Percentiles rank a stretch among this genome's conserved stretches.
Evolutionary conservation across 1,140 invertebrate species (phyloP).

Genomic region (Asbolus verrucosus): DNA sequence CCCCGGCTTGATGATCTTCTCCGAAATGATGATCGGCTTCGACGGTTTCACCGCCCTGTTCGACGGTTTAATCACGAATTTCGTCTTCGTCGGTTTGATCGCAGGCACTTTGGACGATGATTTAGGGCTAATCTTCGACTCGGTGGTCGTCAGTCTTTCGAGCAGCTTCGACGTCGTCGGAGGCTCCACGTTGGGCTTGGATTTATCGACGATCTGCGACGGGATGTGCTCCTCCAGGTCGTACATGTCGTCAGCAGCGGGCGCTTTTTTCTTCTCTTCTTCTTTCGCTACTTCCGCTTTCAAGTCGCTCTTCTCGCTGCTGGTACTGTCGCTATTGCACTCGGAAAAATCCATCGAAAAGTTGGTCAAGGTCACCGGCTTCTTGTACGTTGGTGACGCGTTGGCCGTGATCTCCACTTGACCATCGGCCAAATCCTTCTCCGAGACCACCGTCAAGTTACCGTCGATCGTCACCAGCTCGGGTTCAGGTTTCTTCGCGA

Average conservation of each 20-base stretch:
- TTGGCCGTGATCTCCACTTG: constrained; percentile 63
- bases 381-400: constrained; percentile 50
- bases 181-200: constrained; percentile 34
- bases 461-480: constrained; percentile 58
- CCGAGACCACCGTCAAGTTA: constrained; percentile 62
- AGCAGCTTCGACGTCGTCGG: constrained; percentile 51
- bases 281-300: constrained; percentile 53
- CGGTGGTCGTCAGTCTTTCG: constrained; percentile 50
- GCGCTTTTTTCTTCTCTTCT: constrained; percentile 3
- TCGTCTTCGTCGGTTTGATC: constrained; percentile 32
- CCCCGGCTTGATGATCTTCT: constrained; percentile 61
- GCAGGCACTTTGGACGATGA: constrained; percentile 59
- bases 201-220: constrained; percentile 55
- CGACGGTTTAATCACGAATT: constrained; percentile 16
- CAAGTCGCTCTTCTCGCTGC: constrained; percentile 42
- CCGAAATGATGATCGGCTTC: constrained; percentile 59
- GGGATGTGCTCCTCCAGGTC: constrained; percentile 59
- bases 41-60: not conserved
- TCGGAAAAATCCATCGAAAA: constrained; percentile 61
- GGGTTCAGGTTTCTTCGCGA: constrained; percentile 41
- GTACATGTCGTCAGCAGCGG: constrained; percentile 40
- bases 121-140: constrained; percentile 12
- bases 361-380: constrained; percentile 55
- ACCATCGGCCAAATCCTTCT: constrained; percentile 61
- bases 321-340: constrained; percentile 37